These are phyloP conservation scores for Geotrypetes seraphini DNA, from an alignment of 2,797 vertebrate species.

Conservation along the genomic window DNA sequence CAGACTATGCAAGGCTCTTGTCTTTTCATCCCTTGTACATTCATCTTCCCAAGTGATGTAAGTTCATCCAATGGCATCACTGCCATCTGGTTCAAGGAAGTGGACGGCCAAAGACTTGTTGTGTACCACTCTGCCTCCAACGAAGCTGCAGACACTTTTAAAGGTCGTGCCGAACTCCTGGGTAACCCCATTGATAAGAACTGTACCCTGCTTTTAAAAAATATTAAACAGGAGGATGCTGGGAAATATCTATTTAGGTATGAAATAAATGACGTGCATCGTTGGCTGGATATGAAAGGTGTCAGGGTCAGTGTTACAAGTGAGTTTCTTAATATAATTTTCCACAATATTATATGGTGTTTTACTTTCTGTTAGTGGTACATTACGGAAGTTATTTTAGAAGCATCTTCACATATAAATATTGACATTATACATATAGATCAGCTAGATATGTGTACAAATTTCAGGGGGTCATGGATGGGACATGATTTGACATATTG, in stretches of 20 bases:
- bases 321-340: constrained; percentile 1
- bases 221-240: constrained; percentile 2
- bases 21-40: constrained; percentile 42
- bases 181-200: neutral
- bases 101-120: fast-evolving
- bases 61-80: fast-evolving
- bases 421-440: too few species aligned
- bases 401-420: too few species aligned
- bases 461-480: too few species aligned
- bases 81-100: constrained; percentile 51
- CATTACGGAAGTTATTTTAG: too few species aligned
- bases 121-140: constrained; percentile 20
- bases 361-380: too few species aligned
- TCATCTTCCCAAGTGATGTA: constrained; percentile 20
- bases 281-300: constrained; percentile 24
- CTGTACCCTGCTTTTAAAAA: constrained; percentile 36
- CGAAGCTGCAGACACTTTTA: neutral
- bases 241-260: constrained; percentile 51
- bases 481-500: too few species aligned
- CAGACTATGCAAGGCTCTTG: constrained; percentile 27
- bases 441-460: too few species aligned
- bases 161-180: constrained; percentile 17
- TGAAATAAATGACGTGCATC: constrained; percentile 27
- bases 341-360: neutral
- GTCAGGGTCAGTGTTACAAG: constrained; percentile 25